Evolutionary conservation across 2,113 vertebrate species (phyloP).

Genomic region (Tauraco erythrolophus): DNA sequence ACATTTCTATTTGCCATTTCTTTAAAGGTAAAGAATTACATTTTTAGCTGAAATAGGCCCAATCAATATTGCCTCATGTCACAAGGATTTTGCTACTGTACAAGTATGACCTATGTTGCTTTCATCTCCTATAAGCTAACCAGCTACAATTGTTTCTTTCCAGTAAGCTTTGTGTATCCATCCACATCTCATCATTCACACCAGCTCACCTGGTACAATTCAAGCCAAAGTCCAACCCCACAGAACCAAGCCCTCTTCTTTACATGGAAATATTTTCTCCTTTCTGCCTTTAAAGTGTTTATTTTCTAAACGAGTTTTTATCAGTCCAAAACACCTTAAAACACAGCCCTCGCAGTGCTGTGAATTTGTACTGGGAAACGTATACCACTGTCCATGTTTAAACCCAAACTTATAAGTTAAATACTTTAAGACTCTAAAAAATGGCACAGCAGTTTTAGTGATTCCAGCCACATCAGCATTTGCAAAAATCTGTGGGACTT

Average conservation of each 20-base stretch:
- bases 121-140: slow-evolving; percentile 51
- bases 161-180: slow-evolving; percentile 6
- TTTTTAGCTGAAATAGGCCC: slow-evolving; percentile 52
- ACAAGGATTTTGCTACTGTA: slow-evolving; percentile 38
- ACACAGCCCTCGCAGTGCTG: background rate
- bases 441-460: background rate
- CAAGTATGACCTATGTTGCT: slow-evolving; percentile 14
- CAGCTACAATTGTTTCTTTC: slow-evolving; percentile 49
- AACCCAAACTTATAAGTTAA: background rate
- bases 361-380: background rate
- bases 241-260: background rate
- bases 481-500: background rate
- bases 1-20: slow-evolving; percentile 37
- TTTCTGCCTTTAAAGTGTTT: background rate
- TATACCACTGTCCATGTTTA: background rate
- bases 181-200: background rate
- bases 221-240: background rate
- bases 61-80: slow-evolving; percentile 44
- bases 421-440: background rate
- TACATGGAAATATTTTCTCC: background rate
- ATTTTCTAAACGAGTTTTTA: background rate
- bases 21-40: slow-evolving; percentile 45
- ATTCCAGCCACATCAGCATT: slow-evolving; percentile 8
- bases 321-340: background rate
- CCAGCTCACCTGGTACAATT: slow-evolving; percentile 1